These are phyloP conservation scores for Eurois occulta DNA, from an alignment of 2,888 invertebrate genomes.

Conservation along the genomic window DNA sequence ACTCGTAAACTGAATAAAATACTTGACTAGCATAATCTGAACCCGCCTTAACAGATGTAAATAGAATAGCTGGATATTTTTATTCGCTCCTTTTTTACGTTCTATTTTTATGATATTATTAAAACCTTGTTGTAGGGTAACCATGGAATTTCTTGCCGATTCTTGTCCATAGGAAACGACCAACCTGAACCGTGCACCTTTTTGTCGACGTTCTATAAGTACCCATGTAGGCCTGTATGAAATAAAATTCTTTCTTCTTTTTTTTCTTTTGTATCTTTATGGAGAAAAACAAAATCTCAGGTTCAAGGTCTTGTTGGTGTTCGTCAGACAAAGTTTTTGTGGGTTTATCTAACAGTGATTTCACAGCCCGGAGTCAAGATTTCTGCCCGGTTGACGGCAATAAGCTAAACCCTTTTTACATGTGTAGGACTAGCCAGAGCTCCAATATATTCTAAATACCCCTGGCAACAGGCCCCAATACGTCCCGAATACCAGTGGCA, in stretches of 20 bases:
- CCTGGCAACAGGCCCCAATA: background rate
- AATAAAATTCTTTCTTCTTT: no score
- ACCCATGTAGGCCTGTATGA: no score
- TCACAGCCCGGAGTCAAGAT: background rate
- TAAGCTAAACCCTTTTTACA: background rate
- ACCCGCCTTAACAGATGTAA: slow-evolving; percentile 42
- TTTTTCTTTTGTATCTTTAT: no score
- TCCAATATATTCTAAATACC: no score
- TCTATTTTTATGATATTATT: slow-evolving; percentile 33
- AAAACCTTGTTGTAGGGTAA: slow-evolving; percentile 3
- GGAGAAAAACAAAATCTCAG: background rate
- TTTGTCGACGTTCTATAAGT: no score
- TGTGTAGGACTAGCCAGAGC: no score
- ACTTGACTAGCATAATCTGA: slow-evolving; percentile 48
- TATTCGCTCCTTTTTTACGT: slow-evolving; percentile 15
- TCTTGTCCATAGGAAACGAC: no score
- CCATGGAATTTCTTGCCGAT: no score
- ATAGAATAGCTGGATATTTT: slow-evolving; percentile 32
- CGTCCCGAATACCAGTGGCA: background rate
- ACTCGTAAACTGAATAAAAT: slow-evolving; percentile 54
- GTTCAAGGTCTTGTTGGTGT: background rate
- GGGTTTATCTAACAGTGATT: background rate
- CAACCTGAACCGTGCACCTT: no score
- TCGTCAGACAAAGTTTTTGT: background rate
- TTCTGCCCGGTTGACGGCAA: background rate